phyloP scores from a whole-genome alignment of 2,113 vertebrate genomes.

The Nesogale talazaci region DNA sequence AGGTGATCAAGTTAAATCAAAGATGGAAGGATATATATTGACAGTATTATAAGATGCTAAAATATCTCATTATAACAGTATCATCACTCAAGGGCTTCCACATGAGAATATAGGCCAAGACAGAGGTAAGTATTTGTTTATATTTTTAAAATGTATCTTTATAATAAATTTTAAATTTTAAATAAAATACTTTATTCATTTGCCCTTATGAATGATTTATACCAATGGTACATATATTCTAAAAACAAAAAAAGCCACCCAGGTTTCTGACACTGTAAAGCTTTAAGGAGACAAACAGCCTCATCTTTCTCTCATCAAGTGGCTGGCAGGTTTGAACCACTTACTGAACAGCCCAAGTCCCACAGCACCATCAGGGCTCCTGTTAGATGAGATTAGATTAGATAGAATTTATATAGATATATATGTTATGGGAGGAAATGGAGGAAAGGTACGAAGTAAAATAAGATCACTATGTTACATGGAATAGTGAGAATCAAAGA shows the following conservation, averaged over 20 bases:
- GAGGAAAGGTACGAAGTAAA: not conserved
- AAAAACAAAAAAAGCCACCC: slow-evolving; percentile 15
- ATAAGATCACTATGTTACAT: slow-evolving; percentile 1
- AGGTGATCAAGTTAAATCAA: slow-evolving; percentile 6
- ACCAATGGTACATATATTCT: not conserved
- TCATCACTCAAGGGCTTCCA: not conserved
- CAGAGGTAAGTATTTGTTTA: slow-evolving; percentile 29
- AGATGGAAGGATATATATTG: not conserved
- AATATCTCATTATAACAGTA: slow-evolving; percentile 27
- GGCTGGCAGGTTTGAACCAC: too few species aligned
- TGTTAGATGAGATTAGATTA: not conserved
- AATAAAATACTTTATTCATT: slow-evolving; percentile 49
- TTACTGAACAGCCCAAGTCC: not conserved
- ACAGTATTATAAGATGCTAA: slow-evolving; percentile 5
- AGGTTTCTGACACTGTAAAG: too few species aligned
- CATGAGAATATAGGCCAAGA: slow-evolving; percentile 10
- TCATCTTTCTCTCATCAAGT: too few species aligned
- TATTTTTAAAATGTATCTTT: slow-evolving; percentile 39
- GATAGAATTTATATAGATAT: not conserved
- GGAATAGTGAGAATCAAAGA: slow-evolving; percentile 26
- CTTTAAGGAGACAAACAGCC: too few species aligned
- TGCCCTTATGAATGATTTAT: not conserved
- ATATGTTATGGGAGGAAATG: not conserved
- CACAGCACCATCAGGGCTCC: too few species aligned
- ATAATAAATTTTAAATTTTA: slow-evolving; percentile 54